Base-by-base conservation (phyloP, 2,888 invertebrate genomes). In the Caenorhabditis imperialis region DNA sequence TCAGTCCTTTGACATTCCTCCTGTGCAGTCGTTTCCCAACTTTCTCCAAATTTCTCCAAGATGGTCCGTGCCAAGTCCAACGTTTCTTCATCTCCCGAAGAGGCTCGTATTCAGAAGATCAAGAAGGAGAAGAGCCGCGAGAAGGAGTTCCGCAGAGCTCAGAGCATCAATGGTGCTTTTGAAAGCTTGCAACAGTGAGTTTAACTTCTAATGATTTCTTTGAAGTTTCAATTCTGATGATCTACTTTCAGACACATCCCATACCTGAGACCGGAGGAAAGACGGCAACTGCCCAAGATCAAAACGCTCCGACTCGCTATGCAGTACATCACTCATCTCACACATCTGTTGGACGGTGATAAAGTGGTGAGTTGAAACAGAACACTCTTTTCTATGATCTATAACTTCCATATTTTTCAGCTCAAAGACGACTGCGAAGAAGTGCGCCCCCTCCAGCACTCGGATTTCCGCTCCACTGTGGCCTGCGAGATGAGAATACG, bases 301-400 rank as follows among this genome's bases (percentile, higher is more conserved):
- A 75, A 78, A 25, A 78, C 78, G 5, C 60, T 78, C 2, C 67
- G 75, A 1, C 42, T 78, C 7, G 78, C 78, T 7, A 63, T 72
- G 54, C 50, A 57, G 25, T 78, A 78, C 33, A 78, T 78, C 25
- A 22, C 37, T 16, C 75, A 72, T 22, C 35, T 78, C 14, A 58
- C 20, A 1, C 40, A 63, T 27, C 30, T 75, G 5, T 37, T 75
- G 3, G 38, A 50, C 12, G 78, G 78, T 18, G 35, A 61, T 27
- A 40, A 51, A 30, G 22, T 57, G 57, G 63, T 63, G 30, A 47
- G 38, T 37, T 4, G 14, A 33, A 6, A 20, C 5, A 1, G 22
- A 12, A 2, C 22, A 42, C 4, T 10, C 16, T 16, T 3, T n/a
- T 16, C 30, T 40, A 18, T 18, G 23, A 12, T 20, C 35, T 18